Evolutionary conservation across 2,888 invertebrate species (phyloP).

Genomic region (Poecilobothrus nobilitatus): DNA sequence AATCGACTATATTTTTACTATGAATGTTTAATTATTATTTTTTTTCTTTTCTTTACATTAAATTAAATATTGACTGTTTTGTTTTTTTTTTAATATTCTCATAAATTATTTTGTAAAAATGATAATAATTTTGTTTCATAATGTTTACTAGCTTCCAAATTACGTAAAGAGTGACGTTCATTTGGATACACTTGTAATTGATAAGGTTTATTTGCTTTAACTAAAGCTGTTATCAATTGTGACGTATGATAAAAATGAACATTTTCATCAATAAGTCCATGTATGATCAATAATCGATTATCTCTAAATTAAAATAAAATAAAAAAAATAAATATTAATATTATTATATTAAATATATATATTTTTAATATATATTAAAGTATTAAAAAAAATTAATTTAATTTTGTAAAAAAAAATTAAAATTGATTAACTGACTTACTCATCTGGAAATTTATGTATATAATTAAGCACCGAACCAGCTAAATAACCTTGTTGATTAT

Average conservation of each 20-base stretch:
- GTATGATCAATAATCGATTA: conserved; percentile 85
- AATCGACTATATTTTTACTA: background rate
- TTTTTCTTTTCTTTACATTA: background rate
- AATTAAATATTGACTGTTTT: background rate
- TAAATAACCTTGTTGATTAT: conserved; percentile 69
- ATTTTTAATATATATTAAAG: too few species aligned
- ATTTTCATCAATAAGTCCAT: conserved; percentile 97
- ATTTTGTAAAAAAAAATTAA: background rate
- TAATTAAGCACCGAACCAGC: conserved; percentile 78
- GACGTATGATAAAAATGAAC: conserved; percentile 97
- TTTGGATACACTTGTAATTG: conserved; percentile 91
- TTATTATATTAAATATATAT: background rate
- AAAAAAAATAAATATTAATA: background rate
- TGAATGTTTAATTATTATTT: background rate
- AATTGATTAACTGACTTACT: conserved; percentile 51
- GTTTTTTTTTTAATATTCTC: conserved; percentile 27
- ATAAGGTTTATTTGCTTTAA: conserved; percentile 94
- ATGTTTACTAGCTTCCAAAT: conserved; percentile 89
- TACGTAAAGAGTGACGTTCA: conserved; percentile 91
- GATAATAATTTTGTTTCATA: conserved; percentile 91
- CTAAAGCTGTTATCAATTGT: conserved; percentile 78
- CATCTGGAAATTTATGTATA: conserved; percentile 81
- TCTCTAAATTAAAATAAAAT: conserved; percentile 48
- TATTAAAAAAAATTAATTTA: too few species aligned
- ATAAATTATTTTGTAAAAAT: conserved; percentile 77